Evolutionary conservation across 23 tunicate species (phyloP).

Genomic region (Trididemnum nubilum): DNA sequence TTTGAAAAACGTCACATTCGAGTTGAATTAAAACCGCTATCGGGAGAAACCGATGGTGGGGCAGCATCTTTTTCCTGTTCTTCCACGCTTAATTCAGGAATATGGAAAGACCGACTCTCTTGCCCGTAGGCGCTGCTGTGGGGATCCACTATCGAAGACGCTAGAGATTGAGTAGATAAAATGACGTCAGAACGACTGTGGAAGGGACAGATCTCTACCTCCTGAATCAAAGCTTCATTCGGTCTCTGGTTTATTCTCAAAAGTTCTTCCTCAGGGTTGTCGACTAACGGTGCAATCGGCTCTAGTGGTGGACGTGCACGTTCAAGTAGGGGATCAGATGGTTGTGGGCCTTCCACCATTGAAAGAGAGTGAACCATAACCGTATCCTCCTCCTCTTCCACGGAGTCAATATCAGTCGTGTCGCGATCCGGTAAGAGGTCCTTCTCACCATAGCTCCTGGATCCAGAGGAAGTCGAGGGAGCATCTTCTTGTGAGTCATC

Average conservation of each 20-base stretch:
- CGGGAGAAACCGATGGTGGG: background rate
- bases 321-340: background rate
- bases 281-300: conserved; percentile 14
- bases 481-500: background rate
- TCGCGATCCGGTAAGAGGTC: background rate
- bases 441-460: background rate
- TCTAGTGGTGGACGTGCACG: background rate
- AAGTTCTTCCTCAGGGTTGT: conserved; percentile 13
- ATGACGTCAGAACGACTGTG: background rate
- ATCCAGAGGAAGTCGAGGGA: background rate
- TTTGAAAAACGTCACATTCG: too few species aligned
- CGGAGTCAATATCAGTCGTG: background rate
- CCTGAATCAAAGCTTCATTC: background rate
- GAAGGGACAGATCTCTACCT: background rate
- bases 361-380: background rate
- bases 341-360: background rate
- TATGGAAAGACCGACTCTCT: background rate
- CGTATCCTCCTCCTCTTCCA: background rate
- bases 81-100: background rate
- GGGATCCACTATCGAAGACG: background rate
- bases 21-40: conserved; percentile 6
- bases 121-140: background rate
- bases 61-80: background rate
- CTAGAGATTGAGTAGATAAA: background rate
- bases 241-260: background rate